Base-by-base conservation (phyloP, 2,113 vertebrate species). In the Phodopus roborovskii region DNA sequence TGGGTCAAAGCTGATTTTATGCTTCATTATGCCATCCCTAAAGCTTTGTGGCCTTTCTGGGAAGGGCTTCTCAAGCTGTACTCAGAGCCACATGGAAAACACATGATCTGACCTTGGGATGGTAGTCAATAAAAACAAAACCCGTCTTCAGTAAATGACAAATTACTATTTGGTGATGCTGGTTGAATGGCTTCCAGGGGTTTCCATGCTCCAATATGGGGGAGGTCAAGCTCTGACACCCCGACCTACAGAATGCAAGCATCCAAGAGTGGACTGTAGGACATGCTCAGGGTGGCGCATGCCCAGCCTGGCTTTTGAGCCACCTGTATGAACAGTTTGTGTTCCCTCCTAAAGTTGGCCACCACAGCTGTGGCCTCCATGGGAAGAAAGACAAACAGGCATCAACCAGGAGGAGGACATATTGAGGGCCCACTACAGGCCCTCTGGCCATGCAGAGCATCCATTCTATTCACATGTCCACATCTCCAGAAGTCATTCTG, bases 291-390 rank as follows among this genome's bases (percentile, higher is more conserved):
- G 81, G 39, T 4, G 24, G 26, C 24, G 36, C n/a, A 0, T 66
- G 53, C n/a, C 39, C 5, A 53, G 70, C 36, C 50, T 28, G 36
- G 70, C 17, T 42, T 66, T 48, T 48, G 39, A 74, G 28, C 60
- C n/a, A 4, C 45, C 2, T 0, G 17, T 19, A 12, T 2, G 22
- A 50, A 60, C 11, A 10, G 53, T 7, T 7, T 10, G 53, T 7
- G 6, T 30, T 62, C 53, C 1, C 11, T 9, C 11, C 56, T 58
- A 17, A 2, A 45, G 89, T 24, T 20, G 60, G 86, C 12, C 10
- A 30, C 12, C 17, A 22, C 16, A 1, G 45, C n/a, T 10, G 24
- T 42, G 24, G 24, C 22, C n/a, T 83, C 81, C 56, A 62, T 5
- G n/a, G 56, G 7, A 62, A 79, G 24, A 50, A 39, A 10, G 48